Evolutionary conservation across 2,797 vertebrate genomes (phyloP), one percentile per base, ranked within the genome.

Genomic region (Choloepus didactylus): DNA sequence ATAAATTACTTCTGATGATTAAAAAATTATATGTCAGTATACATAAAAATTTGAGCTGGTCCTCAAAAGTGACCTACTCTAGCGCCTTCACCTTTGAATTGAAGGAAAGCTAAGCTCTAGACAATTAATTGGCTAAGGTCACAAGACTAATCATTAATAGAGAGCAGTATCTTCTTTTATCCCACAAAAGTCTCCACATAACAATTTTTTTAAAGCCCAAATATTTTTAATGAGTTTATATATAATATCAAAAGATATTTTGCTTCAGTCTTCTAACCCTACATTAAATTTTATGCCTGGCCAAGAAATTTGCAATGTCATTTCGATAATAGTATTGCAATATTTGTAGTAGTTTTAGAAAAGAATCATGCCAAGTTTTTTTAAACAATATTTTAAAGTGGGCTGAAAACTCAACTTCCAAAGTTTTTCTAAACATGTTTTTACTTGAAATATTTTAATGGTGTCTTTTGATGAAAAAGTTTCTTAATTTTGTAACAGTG

Each of bases 61-160:
- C 46, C 6, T 64, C 87, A 38, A 56, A 82, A 84, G 60, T 70
- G 82, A 94, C 29, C 64, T 83, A 62, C 23, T 84, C 73, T 31
- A 73, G 69, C 0, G 6, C 15, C 9, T 11, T 16, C 77, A 49
- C 67, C 54, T 92, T 86, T 77, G 35, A 93, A 96, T 86, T 73
- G 46, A 81, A 89, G 66, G 85, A 92, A 89, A 81, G 60, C 31
- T 67, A 60, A 88, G 60, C 21, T 83, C 21, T 8, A 85, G 16
- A 85, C n/a, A 67, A 90, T 16, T 64, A 66, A 88, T 8, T 60
- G 21, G 3, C 15, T 69, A 93, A 93, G 29, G 18, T 77, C 64
- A 86, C 23, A 87, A 87, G 25, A 41, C 12, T 81, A 73, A 95
- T 66, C 51, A 96, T n/a, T 96, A 90, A 87, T 5, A 87, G 31